These are phyloP conservation scores for Solenopsis fugax DNA, from an alignment of 1,140 invertebrate genomes.

Conservation along the genomic window DNA sequence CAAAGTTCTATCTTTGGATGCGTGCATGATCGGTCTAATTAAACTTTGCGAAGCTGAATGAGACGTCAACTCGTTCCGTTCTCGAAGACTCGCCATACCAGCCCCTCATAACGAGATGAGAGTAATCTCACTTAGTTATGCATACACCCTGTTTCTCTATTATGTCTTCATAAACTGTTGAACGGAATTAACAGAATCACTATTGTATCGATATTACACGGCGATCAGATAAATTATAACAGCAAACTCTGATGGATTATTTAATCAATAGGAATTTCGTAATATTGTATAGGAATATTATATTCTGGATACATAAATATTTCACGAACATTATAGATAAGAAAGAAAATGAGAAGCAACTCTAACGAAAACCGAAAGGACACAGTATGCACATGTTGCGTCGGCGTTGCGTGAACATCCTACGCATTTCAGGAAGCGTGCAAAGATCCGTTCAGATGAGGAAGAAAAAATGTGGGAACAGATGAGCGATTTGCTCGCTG, in stretches of 20 bases:
- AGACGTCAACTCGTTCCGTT: constrained; percentile 71
- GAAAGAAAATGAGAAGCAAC: background rate
- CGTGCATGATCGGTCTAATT: constrained; percentile 71
- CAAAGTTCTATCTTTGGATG: constrained; percentile 38
- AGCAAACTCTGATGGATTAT: background rate
- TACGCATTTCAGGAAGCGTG: constrained; percentile 60
- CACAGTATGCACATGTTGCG: constrained; percentile 30
- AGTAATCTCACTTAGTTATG: constrained; percentile 17
- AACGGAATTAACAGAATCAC: background rate
- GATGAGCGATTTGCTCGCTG: constrained; percentile 73
- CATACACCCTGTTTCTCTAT: background rate
- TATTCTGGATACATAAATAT: background rate
- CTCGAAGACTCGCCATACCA: constrained; percentile 32
- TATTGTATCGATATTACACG: background rate
- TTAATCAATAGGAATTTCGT: background rate
- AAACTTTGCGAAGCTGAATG: constrained; percentile 62
- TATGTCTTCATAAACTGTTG: constrained; percentile 1
- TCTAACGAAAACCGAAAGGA: background rate
- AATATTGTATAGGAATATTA: background rate
- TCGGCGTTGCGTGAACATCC: constrained; percentile 62
- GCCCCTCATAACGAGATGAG: constrained; percentile 35
- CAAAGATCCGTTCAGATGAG: constrained; percentile 28
- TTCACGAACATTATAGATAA: background rate
- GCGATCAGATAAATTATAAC: background rate
- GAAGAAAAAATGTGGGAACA: constrained; percentile 73